Percentiles rank a stretch among this genome's conserved stretches.
phyloP scores from a whole-genome alignment of 64 coral and sea anemone species.

The Montipora capricornis region DNA sequence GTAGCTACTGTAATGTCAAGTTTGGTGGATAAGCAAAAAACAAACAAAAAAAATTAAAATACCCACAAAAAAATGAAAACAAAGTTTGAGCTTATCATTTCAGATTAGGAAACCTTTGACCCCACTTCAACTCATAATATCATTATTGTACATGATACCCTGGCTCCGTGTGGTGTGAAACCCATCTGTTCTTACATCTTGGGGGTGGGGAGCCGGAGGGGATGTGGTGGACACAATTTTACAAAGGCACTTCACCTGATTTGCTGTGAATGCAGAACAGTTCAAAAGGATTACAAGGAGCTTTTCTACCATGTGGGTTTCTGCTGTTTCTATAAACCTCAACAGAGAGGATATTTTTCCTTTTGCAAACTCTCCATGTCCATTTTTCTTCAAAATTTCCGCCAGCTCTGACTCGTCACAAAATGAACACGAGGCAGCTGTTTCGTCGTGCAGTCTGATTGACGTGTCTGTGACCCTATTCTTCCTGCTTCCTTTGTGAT shows the following conservation, averaged over 20 bases:
- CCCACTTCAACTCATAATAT: too few species aligned
- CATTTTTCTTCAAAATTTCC: constrained; percentile 34
- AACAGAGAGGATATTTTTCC: constrained; percentile 20
- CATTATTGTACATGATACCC: too few species aligned
- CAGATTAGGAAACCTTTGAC: too few species aligned
- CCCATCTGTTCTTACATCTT: too few species aligned
- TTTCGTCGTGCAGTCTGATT: neutral
- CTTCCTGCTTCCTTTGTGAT: neutral
- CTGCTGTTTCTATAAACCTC: constrained; percentile 29
- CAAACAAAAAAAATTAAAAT: too few species aligned
- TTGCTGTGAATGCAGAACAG: constrained; percentile 63
- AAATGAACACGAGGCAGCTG: neutral
- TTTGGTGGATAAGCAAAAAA: too few species aligned
- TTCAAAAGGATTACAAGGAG: constrained; percentile 45
- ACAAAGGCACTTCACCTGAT: constrained; percentile 28
- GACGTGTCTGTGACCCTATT: neutral
- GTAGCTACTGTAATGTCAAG: too few species aligned
- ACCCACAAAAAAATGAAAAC: too few species aligned
- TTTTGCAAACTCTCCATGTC: constrained; percentile 34
- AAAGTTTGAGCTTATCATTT: too few species aligned
- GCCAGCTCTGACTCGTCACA: neutral
- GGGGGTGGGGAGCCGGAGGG: too few species aligned
- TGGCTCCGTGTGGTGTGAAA: too few species aligned
- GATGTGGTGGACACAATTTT: too few species aligned
- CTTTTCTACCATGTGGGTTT: constrained; percentile 37